These are phyloP conservation scores for Drosophila rellima DNA, from an alignment of 2,888 invertebrate genomes.

Conservation along the genomic window DNA sequence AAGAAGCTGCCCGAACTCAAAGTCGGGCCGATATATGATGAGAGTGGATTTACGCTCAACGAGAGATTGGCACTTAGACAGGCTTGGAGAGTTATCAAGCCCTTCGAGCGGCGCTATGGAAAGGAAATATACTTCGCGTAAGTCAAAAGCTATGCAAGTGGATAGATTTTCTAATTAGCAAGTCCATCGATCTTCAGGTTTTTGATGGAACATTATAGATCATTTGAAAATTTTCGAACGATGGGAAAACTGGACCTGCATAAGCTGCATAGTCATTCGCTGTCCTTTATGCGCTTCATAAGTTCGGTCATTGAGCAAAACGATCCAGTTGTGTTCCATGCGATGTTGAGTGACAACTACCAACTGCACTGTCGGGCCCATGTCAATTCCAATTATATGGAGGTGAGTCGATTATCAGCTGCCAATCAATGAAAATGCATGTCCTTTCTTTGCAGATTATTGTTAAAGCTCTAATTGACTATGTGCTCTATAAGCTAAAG, in stretches of 20 bases:
- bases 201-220: slow-evolving; percentile 54
- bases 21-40: slow-evolving; percentile 51
- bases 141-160: not conserved
- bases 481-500: slow-evolving; percentile 46
- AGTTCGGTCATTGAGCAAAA: slow-evolving; percentile 71
- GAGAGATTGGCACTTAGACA: slow-evolving; percentile 66
- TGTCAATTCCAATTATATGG: slow-evolving; percentile 41
- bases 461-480: slow-evolving; percentile 30
- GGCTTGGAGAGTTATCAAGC: slow-evolving; percentile 67
- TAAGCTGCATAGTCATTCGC: slow-evolving; percentile 65
- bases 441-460: slow-evolving; percentile 33
- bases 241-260: slow-evolving; percentile 55
- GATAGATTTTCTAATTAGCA: not conserved
- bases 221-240: slow-evolving; percentile 64
- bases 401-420: too few relatives aligned
- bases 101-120: slow-evolving; percentile 48
- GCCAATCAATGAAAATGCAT: too few relatives aligned
- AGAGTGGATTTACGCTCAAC: slow-evolving; percentile 63
- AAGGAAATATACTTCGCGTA: slow-evolving; percentile 61
- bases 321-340: slow-evolving; percentile 55
- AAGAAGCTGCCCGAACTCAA: slow-evolving; percentile 78
- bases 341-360: slow-evolving; percentile 48
- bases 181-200: slow-evolving; percentile 51
- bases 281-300: slow-evolving; percentile 57
- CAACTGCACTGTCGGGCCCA: slow-evolving; percentile 32